Evolutionary conservation across 2,113 vertebrate species (phyloP), one percentile per base, ranked within the genome.

Genomic region (Etheostoma spectabile): DNA sequence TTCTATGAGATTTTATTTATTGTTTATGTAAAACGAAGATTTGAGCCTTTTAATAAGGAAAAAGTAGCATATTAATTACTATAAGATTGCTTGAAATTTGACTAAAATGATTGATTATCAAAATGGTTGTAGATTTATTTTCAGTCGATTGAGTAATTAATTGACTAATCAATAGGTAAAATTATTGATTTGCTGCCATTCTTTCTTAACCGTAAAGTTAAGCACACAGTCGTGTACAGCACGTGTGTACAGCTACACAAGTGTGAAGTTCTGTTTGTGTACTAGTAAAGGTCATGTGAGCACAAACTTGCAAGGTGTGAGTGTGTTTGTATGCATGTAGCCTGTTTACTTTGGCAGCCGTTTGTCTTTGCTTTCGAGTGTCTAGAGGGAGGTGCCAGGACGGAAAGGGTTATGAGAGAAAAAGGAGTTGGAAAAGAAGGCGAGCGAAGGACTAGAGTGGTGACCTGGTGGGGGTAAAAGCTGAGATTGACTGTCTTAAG

Each of bases 401-500:
- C 14, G 61, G 83, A 89, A 83, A 85, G 84, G 79, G 84, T 84
- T 88, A 70, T 52, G 38, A 67, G 72, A 77, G 79, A 76, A 83
- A 83, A 65, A 35, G 69, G 70, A 73, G 33, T 77, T 77, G 70
- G 74, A 87, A 86, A 86, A 89, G 80, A 77, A 79, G 85, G 80
- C 63, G 62, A 87, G 76, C 24, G 24, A 74, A 79, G 60, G 76
- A 80, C 87, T 71, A 22, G 82, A 91, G 86, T 77, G 75, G 85
- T 89, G 88, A 93, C 91, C 92, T 60, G 83, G 77, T 74, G 82
- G 79, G 86, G 89, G 74, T 92, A 93, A 91, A 92, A 90, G 83
- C 89, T 88, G 80, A 82, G 85, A 91, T 93, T 92, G 93, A 92
- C 91, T 83, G 83, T 90, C 88, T 91, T 91, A 94, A 93, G 91